phyloP scores from a whole-genome alignment of 2,797 vertebrate species.

The Pagetopsis macropterus region DNA sequence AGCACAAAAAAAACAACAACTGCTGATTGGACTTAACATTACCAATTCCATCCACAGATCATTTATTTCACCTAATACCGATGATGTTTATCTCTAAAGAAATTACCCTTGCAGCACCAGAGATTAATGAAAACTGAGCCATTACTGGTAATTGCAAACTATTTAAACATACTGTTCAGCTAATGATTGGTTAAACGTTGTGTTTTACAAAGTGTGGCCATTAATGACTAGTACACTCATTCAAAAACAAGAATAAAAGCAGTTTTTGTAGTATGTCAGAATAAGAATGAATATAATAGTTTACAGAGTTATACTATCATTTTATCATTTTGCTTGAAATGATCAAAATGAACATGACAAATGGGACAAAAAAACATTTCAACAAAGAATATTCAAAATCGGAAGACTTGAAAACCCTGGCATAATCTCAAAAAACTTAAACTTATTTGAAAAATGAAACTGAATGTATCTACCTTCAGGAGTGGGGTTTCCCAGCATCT shows the following conservation, averaged over 20 bases:
- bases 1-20: background rate
- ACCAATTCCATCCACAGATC: background rate
- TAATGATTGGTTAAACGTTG: background rate
- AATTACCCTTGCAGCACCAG: background rate
- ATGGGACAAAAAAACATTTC: background rate
- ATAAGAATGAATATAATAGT: background rate
- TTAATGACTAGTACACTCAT: background rate
- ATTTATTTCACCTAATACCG: background rate
- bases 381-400: background rate
- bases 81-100: background rate
- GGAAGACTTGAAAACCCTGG: background rate
- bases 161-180: background rate
- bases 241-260: background rate
- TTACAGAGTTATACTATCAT: background rate
- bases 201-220: background rate
- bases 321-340: background rate
- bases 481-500: constrained; percentile 90
- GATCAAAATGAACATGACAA: background rate
- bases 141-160: background rate
- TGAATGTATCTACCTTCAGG: constrained; percentile 86
- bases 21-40: background rate
- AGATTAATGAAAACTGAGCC: background rate
- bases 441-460: background rate
- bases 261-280: background rate
- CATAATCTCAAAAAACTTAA: background rate